Conservation (phyloP, 1,140 invertebrate species). For the Anoplolepis gracilipes region DNA sequence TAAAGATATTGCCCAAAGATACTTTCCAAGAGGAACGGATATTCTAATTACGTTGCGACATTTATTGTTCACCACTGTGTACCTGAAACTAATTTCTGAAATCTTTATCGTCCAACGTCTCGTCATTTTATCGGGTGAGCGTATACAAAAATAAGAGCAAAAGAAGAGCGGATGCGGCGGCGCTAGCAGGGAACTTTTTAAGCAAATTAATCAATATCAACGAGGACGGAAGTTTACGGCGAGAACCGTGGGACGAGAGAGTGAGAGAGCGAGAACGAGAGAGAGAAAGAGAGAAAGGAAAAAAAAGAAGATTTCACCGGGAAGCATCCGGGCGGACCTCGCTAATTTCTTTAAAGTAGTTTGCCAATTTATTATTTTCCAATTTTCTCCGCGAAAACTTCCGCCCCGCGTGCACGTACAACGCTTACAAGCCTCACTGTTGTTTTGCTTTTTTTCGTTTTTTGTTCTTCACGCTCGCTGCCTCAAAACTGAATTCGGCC, state of each 20-base stretch:
- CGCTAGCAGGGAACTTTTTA: conserved; percentile 75
- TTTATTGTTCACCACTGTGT: background rate
- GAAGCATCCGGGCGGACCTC: conserved; percentile 74
- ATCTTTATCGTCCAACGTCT: conserved; percentile 48
- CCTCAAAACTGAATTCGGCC: conserved; percentile 47
- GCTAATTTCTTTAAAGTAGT: conserved; percentile 83
- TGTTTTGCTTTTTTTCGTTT: conserved; percentile 64
- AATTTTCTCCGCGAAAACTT: conserved; percentile 75
- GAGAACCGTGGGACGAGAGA: conserved; percentile 24
- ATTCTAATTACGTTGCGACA: background rate
- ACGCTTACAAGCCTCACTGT: conserved; percentile 63
- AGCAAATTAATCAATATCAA: conserved; percentile 81
- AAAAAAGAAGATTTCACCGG: conserved; percentile 67
- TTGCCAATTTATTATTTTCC: conserved; percentile 83
- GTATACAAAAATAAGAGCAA: conserved; percentile 53
- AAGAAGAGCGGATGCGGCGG: conserved; percentile 42
- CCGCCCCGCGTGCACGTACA: conserved; percentile 54
- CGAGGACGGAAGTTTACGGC: conserved; percentile 75
- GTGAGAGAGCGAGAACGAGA: conserved; percentile 27
- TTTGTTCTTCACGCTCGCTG: conserved; percentile 60
- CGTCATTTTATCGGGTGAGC: conserved; percentile 3
- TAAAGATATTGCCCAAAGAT: background rate
- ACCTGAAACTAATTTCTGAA: conserved; percentile 51
- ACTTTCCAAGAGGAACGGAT: background rate
- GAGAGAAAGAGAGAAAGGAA: background rate